These are phyloP conservation scores for Drosophila cognata DNA, from an alignment of 2,888 invertebrate species.

Conservation along the genomic window DNA sequence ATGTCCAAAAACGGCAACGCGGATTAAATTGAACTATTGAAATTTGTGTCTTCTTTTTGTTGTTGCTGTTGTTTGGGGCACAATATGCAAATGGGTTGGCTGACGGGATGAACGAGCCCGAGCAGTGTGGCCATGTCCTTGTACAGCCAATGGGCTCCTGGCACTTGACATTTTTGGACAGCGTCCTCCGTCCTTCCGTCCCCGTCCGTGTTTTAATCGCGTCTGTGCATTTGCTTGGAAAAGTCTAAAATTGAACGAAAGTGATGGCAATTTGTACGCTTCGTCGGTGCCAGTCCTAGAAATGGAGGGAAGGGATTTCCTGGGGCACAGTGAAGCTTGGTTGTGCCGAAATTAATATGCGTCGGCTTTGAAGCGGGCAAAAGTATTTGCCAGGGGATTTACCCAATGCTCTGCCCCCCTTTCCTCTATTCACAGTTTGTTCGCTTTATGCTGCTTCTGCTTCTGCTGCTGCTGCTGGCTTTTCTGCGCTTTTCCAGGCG, in stretches of 20 bases:
- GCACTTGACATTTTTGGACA: constrained; percentile 71
- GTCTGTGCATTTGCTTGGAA: constrained; percentile 81
- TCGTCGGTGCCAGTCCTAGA: constrained; percentile 41
- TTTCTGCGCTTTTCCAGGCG: constrained; percentile 31
- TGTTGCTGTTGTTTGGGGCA: constrained; percentile 22
- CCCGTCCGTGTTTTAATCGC: constrained; percentile 76
- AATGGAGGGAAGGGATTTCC: neutral
- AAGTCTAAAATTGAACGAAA: constrained; percentile 82
- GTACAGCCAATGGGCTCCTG: constrained; percentile 22
- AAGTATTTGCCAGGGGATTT: constrained; percentile 67
- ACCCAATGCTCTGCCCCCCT: constrained; percentile 2
- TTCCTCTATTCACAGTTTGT: neutral
- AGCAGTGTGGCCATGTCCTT: constrained; percentile 22
- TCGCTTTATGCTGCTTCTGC: neutral
- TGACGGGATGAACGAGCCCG: constrained; percentile 28
- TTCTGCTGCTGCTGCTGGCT: constrained; percentile 4
- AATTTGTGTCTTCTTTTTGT: constrained; percentile 19
- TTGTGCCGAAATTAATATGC: constrained; percentile 78
- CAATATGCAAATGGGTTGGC: constrained; percentile 68
- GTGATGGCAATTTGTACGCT: constrained; percentile 81
- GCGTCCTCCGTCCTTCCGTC: constrained; percentile 1
- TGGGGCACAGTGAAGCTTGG: neutral
- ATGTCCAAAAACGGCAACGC: constrained; percentile 45
- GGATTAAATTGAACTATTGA: constrained; percentile 62
- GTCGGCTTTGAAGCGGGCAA: constrained; percentile 53